phyloP scores from a whole-genome alignment of 2,113 vertebrate genomes.

The Athene cunicularia region DNA sequence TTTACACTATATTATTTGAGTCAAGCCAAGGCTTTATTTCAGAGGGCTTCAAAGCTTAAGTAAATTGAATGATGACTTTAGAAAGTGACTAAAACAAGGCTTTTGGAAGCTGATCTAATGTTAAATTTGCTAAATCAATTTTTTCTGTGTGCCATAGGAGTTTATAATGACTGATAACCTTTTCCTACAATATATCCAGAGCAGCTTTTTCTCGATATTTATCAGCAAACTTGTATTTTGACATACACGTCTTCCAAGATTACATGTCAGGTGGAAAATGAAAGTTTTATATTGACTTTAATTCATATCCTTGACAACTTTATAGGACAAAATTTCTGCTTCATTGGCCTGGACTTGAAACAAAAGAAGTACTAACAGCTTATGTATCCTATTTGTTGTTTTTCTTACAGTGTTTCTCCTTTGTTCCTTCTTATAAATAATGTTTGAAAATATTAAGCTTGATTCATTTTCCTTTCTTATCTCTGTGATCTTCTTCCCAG shows the following conservation, averaged over 20 bases:
- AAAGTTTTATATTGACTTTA: not conserved
- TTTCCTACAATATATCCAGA: not conserved
- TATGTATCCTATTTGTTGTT: not conserved
- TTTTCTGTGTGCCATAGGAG: rapidly evolving
- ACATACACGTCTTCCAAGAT: not conserved
- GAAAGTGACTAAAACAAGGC: not conserved
- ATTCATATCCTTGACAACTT: not conserved
- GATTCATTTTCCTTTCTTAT: not conserved
- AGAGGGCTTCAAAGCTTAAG: not conserved
- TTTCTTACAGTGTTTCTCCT: not conserved
- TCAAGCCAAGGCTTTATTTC: not conserved
- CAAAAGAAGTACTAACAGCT: not conserved
- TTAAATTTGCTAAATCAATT: not conserved
- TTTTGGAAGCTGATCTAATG: not conserved
- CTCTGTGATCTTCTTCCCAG: slow-evolving; percentile 38
- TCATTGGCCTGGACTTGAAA: not conserved
- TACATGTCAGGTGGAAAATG: not conserved
- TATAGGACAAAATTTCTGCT: not conserved
- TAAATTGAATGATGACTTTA: not conserved
- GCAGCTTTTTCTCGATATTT: not conserved
- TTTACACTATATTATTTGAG: not conserved
- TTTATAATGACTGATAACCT: not conserved
- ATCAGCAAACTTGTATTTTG: not conserved
- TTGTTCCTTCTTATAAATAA: not conserved
- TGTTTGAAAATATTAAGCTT: not conserved